phyloP scores from a whole-genome alignment of 2,888 invertebrate genomes.

The Nemotelus pantherinus region DNA sequence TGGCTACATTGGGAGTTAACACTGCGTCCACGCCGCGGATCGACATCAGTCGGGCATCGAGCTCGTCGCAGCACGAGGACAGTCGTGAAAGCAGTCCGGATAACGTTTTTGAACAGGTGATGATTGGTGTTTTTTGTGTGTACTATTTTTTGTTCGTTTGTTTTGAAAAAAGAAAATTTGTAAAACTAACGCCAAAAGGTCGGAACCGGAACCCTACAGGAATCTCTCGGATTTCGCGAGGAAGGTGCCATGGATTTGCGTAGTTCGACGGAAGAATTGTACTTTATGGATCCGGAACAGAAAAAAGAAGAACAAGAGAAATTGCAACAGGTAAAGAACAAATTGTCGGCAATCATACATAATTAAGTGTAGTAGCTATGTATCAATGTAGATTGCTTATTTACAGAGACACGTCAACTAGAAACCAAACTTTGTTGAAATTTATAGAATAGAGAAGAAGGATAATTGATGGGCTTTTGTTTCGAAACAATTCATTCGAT shows the following conservation, averaged over 20 bases:
- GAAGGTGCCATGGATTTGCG: slow-evolving; percentile 87
- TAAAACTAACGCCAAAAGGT: slow-evolving; percentile 61
- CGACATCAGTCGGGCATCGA: slow-evolving; percentile 88
- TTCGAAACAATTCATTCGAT: too few relatives aligned
- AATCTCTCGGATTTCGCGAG: slow-evolving; percentile 72
- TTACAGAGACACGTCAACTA: too few relatives aligned
- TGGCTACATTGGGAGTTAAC: slow-evolving; percentile 62
- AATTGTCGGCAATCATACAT: background rate
- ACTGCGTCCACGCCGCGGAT: slow-evolving; percentile 84
- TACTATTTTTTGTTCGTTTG: slow-evolving; percentile 51
- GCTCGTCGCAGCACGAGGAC: slow-evolving; percentile 84
- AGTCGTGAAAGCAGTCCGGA: slow-evolving; percentile 87
- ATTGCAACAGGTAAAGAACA: slow-evolving; percentile 54
- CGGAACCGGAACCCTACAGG: slow-evolving; percentile 67
- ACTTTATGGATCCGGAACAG: slow-evolving; percentile 76
- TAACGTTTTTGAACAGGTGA: slow-evolving; percentile 78
- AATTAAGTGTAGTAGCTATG: background rate
- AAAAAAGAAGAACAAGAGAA: slow-evolving; percentile 64
- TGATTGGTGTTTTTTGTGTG: slow-evolving; percentile 51
- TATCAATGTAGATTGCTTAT: too few relatives aligned
- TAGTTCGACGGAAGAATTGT: slow-evolving; percentile 88
- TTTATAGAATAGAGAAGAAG: too few relatives aligned
- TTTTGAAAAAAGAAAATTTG: slow-evolving; percentile 53
- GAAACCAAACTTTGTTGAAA: too few relatives aligned
- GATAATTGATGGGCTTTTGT: too few relatives aligned